These are phyloP conservation scores for Chironomus tentans DNA, from an alignment of 2,888 invertebrate genomes.

Conservation along the genomic window DNA sequence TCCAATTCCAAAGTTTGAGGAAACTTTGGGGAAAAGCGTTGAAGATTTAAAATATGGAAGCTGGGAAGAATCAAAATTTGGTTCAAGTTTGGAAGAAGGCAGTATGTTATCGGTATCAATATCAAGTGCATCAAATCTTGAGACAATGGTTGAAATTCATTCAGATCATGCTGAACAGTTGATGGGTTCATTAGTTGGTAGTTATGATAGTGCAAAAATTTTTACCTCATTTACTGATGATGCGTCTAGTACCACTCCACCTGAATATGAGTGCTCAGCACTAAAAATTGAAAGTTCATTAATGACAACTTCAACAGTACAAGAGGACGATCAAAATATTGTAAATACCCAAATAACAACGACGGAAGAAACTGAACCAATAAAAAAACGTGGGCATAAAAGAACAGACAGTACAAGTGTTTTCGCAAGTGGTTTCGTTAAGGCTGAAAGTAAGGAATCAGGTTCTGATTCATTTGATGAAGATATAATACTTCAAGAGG, in stretches of 20 bases:
- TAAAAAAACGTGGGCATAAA: constrained; percentile 44
- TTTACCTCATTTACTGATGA: constrained; percentile 29
- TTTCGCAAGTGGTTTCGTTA: constrained; percentile 34
- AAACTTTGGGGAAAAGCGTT: constrained; percentile 46
- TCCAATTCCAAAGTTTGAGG: constrained; percentile 42
- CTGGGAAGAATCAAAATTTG: constrained; percentile 43
- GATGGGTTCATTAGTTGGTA: constrained; percentile 39
- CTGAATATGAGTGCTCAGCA: background rate
- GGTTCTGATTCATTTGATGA: constrained; percentile 40
- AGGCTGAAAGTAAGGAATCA: constrained; percentile 41
- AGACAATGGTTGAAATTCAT: constrained; percentile 40
- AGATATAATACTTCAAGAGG: constrained; percentile 36
- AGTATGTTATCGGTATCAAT: constrained; percentile 50
- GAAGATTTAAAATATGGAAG: constrained; percentile 31
- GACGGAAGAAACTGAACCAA: constrained; percentile 31
- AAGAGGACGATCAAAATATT: constrained; percentile 30
- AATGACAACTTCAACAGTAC: constrained; percentile 34
- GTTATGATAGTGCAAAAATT: constrained; percentile 33
- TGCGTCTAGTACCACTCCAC: constrained; percentile 28
- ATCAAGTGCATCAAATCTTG: constrained; percentile 50
- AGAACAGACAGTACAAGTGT: constrained; percentile 47
- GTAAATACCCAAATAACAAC: constrained; percentile 33
- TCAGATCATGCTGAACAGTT: constrained; percentile 38
- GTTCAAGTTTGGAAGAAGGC: constrained; percentile 50
- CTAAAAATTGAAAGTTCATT: constrained; percentile 29